These are phyloP conservation scores for Euzetes globulus DNA, from an alignment of 2,888 invertebrate genomes.

Conservation along the genomic window DNA sequence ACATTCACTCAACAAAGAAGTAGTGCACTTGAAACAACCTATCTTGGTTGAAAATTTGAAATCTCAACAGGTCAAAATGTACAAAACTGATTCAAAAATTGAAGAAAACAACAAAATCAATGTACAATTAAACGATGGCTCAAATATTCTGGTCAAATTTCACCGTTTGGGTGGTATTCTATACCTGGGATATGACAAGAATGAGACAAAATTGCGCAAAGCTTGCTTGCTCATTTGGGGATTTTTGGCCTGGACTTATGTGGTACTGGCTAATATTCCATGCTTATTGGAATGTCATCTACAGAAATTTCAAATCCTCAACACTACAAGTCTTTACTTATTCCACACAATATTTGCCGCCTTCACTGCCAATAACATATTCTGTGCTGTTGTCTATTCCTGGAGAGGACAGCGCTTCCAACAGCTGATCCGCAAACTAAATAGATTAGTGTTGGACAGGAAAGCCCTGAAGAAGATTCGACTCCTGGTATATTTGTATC, in stretches of 20 bases:
- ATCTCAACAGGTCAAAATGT: too few relatives aligned
- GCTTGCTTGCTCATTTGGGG: background rate
- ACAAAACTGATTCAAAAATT: too few relatives aligned
- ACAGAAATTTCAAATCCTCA: background rate
- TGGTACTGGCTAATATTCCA: background rate
- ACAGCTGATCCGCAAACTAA: background rate
- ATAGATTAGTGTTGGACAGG: background rate
- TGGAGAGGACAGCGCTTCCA: background rate
- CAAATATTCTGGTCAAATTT: background rate
- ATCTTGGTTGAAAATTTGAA: too few relatives aligned
- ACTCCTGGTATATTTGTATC: background rate
- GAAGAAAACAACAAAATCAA: background rate
- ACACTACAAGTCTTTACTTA: background rate
- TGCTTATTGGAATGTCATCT: background rate
- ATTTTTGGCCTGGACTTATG: background rate
- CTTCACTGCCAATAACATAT: background rate
- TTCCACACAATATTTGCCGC: background rate
- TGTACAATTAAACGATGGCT: background rate
- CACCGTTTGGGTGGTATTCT: background rate
- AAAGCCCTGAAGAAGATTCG: background rate
- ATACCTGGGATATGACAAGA: background rate
- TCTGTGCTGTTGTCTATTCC: background rate
- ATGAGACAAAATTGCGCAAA: background rate
- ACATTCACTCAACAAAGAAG: too few relatives aligned
- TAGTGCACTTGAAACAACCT: too few relatives aligned